Evolutionary conservation across 2,797 vertebrate species (phyloP), one percentile per base, ranked within the genome.

Genomic region (Liasis olivaceus): DNA sequence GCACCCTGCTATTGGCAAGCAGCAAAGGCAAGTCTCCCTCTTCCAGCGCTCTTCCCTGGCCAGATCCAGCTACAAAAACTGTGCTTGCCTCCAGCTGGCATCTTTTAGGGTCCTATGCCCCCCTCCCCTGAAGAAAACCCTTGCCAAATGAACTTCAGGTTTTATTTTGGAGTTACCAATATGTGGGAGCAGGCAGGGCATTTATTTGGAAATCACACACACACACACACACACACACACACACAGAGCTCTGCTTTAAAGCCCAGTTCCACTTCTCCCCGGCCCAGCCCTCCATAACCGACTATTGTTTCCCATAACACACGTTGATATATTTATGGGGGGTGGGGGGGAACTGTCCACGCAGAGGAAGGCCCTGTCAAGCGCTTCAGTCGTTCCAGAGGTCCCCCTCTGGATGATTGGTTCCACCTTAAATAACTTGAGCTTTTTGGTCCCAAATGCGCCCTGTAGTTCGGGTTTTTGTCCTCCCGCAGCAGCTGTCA

Each of bases 401-500:
- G 94, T 94, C 90, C 93, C 92, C 94, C 47, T 93, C 28, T 36
- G 93, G 93, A 90, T 96, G 95, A 95, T 95, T 94, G 94, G 97
- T 98, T 99, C 98, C 98, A 99, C 98, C 99, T 99, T 99, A 99
- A 99, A 97, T 97, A 97, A 97, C 95, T 96, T 97, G 97, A 97
- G 98, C 96, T 99, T 97, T 99, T 99, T 99, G 99, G 99, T 99
- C 99, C 98, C 98, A 98, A 98, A 97, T 98, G 99, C 99, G 98
- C 98, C 98, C 99, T 98, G 99, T 99, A 99, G 98, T 99, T 99
- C 98, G 98, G 54, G 98, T 98, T 98, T 98, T 99, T 99, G 99
- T 99, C 99, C 99, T 99, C 98, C 97, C 98, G 98, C 99, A 99
- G 99, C 99, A 99, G 99, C 99, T 99, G 99, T 99, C 99, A 99